A percentile compares a stretch with the other conserved stretches of the same genome.
Conservation (phyloP, 2,888 invertebrate species). For the Nomada ruficornis region DNA sequence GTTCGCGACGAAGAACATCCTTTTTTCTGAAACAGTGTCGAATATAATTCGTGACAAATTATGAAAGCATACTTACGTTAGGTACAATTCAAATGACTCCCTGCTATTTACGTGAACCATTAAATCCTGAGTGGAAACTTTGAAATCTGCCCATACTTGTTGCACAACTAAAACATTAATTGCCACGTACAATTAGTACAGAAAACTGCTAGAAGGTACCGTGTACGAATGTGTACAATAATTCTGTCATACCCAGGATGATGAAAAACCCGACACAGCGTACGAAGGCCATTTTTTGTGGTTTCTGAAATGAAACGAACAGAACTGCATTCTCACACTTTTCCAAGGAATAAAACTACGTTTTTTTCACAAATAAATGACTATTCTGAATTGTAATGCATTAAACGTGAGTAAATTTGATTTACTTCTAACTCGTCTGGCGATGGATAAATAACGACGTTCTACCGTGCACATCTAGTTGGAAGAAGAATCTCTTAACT, state of each 20-base stretch:
- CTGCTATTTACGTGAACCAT: conserved; percentile 86
- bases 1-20: conserved; percentile 8
- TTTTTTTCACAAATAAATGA: no score
- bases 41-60: not conserved
- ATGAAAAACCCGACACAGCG: conserved; percentile 52
- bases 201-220: not conserved
- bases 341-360: not conserved
- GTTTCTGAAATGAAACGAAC: conserved; percentile 63
- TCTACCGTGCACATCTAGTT: not conserved
- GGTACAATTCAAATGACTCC: conserved; percentile 85
- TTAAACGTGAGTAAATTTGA: no score
- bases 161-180: conserved; percentile 63
- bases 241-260: conserved; percentile 66
- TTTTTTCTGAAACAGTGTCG: not conserved
- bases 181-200: not conserved
- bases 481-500: conserved; percentile 42
- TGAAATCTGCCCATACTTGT: conserved; percentile 81
- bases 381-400: no score
- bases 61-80: conserved; percentile 86
- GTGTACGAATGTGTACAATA: not conserved
- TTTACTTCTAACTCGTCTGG: no score
- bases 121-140: conserved; percentile 86
- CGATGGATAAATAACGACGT: no score
- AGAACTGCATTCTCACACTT: not conserved
- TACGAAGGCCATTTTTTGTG: conserved; percentile 63